These are phyloP conservation scores for Cheilosia soror DNA, from an alignment of 2,888 invertebrate species.

Conservation along the genomic window DNA sequence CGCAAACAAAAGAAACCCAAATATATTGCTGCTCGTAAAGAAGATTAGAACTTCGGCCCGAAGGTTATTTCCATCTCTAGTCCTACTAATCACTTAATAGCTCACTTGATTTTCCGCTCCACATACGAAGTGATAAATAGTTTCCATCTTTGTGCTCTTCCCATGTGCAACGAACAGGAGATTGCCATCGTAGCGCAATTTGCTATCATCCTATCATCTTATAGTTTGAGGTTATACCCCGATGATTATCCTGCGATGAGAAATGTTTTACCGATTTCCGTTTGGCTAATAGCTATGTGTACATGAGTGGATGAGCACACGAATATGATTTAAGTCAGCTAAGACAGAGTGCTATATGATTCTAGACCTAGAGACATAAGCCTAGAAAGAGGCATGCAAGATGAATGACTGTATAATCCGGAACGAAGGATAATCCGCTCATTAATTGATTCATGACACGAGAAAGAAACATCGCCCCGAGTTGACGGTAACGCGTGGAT, in stretches of 20 bases:
- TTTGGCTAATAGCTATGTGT: slow-evolving; percentile 18
- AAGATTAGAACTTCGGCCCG: neutral
- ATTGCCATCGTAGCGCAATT: slow-evolving; percentile 43
- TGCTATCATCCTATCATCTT: neutral
- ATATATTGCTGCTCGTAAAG: too few relatives aligned
- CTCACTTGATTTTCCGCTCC: slow-evolving; percentile 55
- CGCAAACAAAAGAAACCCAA: too few relatives aligned
- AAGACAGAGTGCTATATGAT: neutral
- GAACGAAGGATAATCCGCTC: neutral
- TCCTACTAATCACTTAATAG: slow-evolving; percentile 52
- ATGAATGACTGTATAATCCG: slow-evolving; percentile 19
- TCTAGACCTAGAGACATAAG: neutral
- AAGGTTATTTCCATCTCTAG: slow-evolving; percentile 11
- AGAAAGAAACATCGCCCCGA: neutral
- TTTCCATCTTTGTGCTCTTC: neutral
- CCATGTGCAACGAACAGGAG: slow-evolving; percentile 8
- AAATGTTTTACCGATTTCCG: slow-evolving; percentile 38
- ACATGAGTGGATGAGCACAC: neutral
- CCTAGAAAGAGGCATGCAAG: neutral
- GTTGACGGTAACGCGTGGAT: neutral
- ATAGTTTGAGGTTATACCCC: neutral
- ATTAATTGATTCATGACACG: neutral
- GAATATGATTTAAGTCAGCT: slow-evolving; percentile 27
- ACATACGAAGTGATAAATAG: slow-evolving; percentile 55
- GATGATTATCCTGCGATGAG: neutral